Base-by-base conservation (phyloP, 2,888 invertebrate species). In the Agrilus mali region DNA sequence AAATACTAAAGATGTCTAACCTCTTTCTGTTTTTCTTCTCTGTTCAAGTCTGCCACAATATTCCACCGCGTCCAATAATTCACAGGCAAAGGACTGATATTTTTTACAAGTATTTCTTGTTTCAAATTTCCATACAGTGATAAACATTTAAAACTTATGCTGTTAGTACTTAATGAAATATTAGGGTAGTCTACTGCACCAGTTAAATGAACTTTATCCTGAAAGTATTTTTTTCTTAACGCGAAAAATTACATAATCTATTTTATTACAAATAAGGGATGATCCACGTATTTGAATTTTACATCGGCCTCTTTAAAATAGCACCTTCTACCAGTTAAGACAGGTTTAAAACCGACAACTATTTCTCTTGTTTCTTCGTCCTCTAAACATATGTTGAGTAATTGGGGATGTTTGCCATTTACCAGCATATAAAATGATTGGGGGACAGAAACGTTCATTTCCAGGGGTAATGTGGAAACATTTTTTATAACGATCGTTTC, bases 161-260 rank as follows among this genome's bases (percentile, higher is more conserved):
- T 61, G 12, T 68, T 67, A 35, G 78, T 71, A 47, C 70, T 59
- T 42, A 82, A 65, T 34, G 68, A 66, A 39, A 85, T 59, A 55
- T 82, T 80, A 1, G 85, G 84, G 58, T 75, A 83, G 63, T 80
- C 77, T 2, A 84, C 73, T 60, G 72, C 74, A 31, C 79, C 83
- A 37, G 63, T 64, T 36, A 85, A 59, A 49, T 71, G 71, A 38
- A 85, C 69, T 46, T 68, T 69, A 55, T 82, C 80, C 83, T 84
- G 56, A 46, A 70, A 58, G 33, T 27, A 38, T 34, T 27, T 35
- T 12, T 38, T 33, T 31, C 10, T 17, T 41, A 2, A 14, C 32
- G 31, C 36, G 20, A 13, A 36, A 17, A 46, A 4, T 31, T 16
- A 17, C 40, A 2, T 31, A 40, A 33, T 16, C 17, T 33, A 40